These are phyloP conservation scores for Lipotes vexillifer DNA, from an alignment of 2,113 vertebrate genomes.

Conservation along the genomic window DNA sequence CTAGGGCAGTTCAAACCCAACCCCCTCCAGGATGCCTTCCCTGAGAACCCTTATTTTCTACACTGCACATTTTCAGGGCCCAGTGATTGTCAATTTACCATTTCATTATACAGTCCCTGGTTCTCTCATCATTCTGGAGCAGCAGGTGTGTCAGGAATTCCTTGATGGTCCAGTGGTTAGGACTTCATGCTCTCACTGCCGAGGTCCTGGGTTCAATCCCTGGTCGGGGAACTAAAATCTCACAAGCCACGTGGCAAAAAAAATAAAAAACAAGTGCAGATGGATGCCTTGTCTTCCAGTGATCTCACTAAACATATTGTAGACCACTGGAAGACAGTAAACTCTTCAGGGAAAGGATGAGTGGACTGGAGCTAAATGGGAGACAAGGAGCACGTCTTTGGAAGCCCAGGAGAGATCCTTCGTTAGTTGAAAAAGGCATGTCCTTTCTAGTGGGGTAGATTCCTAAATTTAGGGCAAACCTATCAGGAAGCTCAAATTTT, in stretches of 20 bases:
- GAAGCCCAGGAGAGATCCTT: neutral
- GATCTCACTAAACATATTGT: neutral
- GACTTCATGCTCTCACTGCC: no score
- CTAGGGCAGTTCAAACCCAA: neutral
- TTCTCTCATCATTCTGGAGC: neutral
- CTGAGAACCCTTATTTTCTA: neutral
- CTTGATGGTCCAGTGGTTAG: no score
- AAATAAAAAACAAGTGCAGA: no score
- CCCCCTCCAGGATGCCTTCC: neutral
- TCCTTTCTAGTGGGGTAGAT: neutral
- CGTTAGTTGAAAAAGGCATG: neutral
- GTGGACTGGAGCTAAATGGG: neutral
- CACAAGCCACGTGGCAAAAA: no score
- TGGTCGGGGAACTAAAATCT: no score
- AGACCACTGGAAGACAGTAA: neutral
- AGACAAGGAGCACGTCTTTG: neutral
- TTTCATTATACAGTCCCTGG: neutral
- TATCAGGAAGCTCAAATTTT: neutral
- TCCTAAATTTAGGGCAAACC: neutral
- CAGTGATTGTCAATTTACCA: neutral
- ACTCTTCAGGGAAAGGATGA: neutral
- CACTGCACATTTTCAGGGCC: neutral
- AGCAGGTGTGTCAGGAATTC: neutral
- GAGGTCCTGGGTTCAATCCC: no score
- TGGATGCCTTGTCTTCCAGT: neutral